Percentiles rank a stretch among this genome's conserved stretches.
Conservation (phyloP, 2,797 vertebrate species). For the Gallirallus australis region DNA sequence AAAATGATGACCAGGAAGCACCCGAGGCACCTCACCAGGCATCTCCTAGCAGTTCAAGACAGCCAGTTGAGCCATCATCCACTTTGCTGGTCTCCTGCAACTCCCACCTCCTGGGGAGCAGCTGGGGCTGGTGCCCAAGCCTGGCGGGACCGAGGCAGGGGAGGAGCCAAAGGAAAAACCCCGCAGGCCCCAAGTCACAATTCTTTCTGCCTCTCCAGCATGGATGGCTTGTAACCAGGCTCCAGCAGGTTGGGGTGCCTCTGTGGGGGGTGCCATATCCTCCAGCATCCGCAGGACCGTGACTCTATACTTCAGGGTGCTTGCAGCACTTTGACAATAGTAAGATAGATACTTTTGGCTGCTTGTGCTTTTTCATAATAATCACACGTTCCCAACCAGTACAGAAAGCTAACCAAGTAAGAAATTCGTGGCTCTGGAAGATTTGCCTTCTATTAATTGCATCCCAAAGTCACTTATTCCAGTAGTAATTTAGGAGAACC, state of each 20-base stretch:
- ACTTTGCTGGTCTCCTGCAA: too few relatives aligned
- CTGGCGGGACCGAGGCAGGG: neutral
- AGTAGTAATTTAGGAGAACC: neutral
- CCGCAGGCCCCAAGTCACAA: neutral
- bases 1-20: neutral
- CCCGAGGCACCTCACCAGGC: neutral
- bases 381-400: neutral
- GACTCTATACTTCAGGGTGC: neutral
- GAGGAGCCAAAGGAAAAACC: neutral
- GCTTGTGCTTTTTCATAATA: neutral
- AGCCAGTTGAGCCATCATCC: neutral
- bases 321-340: neutral
- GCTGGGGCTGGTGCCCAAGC: neutral
- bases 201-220: neutral
- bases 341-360: neutral
- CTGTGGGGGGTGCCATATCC: too few relatives aligned
- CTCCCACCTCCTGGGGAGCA: neutral
- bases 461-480: neutral
- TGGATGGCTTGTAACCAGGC: neutral
- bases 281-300: accelerated
- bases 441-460: neutral
- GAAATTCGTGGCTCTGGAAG: neutral
- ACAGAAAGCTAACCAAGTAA: neutral
- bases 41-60: neutral
- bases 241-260: neutral